A percentile compares a stretch with the other conserved stretches of the same genome.
phyloP scores from a whole-genome alignment of 2,113 vertebrate genomes.

The Xerus inauris region DNA sequence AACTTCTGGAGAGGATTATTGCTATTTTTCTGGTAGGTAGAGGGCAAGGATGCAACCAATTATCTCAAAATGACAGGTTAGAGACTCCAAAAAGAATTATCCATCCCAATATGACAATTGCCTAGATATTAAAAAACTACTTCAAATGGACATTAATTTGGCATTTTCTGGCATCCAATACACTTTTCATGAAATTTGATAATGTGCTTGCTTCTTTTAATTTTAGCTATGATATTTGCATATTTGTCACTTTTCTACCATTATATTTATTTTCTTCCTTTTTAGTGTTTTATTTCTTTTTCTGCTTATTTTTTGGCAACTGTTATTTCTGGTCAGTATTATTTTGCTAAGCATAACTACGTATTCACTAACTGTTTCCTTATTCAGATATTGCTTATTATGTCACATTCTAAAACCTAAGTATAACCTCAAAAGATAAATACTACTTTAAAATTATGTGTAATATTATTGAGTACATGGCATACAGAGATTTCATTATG shows the following conservation, averaged over 20 bases:
- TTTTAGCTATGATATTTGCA: background rate
- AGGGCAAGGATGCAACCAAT: background rate
- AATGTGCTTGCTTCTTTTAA: background rate
- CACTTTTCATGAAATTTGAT: background rate
- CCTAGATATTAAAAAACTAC: background rate
- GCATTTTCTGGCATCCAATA: background rate
- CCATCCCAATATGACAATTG: background rate
- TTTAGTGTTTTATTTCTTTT: background rate
- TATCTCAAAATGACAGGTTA: background rate
- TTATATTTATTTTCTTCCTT: background rate
- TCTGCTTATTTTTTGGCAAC: background rate
- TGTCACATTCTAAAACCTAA: background rate
- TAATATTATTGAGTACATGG: background rate
- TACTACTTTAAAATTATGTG: background rate
- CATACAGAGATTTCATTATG: background rate
- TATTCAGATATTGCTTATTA: background rate
- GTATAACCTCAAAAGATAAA: background rate
- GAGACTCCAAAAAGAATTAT: background rate
- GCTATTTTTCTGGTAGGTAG: background rate
- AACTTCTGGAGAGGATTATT: background rate
- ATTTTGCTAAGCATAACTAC: background rate
- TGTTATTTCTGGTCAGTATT: background rate
- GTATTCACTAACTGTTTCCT: background rate
- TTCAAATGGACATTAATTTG: background rate
- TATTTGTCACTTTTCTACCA: background rate